A percentile compares a stretch with the other conserved stretches of the same genome.
Evolutionary conservation across 2,888 invertebrate genomes (phyloP).

Genomic region (Drosophila nigritarsus): DNA sequence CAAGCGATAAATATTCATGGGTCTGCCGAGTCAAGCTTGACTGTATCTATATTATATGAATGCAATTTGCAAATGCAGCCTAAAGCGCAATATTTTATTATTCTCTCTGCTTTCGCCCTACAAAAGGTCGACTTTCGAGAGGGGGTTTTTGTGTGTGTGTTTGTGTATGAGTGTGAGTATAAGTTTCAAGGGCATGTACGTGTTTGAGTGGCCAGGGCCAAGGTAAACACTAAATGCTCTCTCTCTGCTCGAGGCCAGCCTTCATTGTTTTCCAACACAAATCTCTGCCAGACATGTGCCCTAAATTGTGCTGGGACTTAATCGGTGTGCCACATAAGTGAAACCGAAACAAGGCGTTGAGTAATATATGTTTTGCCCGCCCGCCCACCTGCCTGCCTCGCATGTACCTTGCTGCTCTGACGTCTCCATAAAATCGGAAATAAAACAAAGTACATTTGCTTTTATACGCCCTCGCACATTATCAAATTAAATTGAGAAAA

Average conservation of each 20-base stretch:
- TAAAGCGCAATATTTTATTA: constrained; percentile 37
- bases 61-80: constrained; percentile 61
- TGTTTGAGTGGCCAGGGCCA: constrained; percentile 67
- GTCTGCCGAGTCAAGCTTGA: constrained; percentile 15
- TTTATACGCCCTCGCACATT: neutral
- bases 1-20: constrained; percentile 78
- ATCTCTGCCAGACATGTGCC: constrained; percentile 34
- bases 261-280: constrained; percentile 31
- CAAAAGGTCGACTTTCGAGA: constrained; percentile 54
- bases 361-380: neutral
- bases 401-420: neutral
- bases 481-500: constrained; percentile 43
- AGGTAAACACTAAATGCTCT: constrained; percentile 46
- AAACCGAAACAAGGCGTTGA: constrained; percentile 10
- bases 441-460: constrained; percentile 2
- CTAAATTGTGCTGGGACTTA: constrained; percentile 37
- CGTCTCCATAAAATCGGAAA: constrained; percentile 9
- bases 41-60: constrained; percentile 22
- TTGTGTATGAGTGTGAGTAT: neutral
- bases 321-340: neutral
- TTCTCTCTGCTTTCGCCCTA: neutral
- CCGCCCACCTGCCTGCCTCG: neutral
- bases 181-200: constrained; percentile 65
- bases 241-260: constrained; percentile 33
- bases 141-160: neutral